Conservation (phyloP, 1,140 invertebrate genomes). For the Dryas iulia region DNA sequence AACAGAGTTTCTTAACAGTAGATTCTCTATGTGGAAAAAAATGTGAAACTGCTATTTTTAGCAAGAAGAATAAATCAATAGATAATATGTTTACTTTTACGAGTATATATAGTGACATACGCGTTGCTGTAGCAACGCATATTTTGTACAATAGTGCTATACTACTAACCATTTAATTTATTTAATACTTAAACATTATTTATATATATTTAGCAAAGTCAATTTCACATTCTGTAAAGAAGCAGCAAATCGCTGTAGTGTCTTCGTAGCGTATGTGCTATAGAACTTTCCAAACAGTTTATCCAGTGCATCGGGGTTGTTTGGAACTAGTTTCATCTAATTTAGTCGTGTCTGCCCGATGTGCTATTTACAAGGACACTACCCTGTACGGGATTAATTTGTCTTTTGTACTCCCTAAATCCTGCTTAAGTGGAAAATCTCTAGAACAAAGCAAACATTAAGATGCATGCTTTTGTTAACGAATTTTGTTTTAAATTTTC, state of each 20-base stretch:
- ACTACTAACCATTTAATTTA: too few relatives aligned
- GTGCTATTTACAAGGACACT: slow-evolving; percentile 19
- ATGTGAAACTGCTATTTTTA: too few relatives aligned
- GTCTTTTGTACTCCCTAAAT: slow-evolving; percentile 13
- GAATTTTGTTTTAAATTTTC: not conserved
- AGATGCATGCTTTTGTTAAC: not conserved
- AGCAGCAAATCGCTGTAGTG: not conserved
- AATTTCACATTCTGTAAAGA: not conserved
- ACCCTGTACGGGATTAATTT: slow-evolving; percentile 9
- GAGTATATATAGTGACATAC: too few relatives aligned
- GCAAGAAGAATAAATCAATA: too few relatives aligned
- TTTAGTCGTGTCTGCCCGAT: slow-evolving; percentile 17
- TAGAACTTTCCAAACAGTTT: slow-evolving; percentile 18
- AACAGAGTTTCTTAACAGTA: too few relatives aligned
- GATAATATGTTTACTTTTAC: too few relatives aligned
- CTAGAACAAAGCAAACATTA: not conserved
- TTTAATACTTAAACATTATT: too few relatives aligned
- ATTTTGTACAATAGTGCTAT: too few relatives aligned
- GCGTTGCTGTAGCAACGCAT: too few relatives aligned
- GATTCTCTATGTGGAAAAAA: too few relatives aligned
- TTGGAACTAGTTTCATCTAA: slow-evolving; percentile 17
- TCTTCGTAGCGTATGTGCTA: slow-evolving; percentile 9
- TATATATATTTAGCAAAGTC: not conserved
- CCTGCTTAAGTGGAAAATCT: not conserved
- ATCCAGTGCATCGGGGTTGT: slow-evolving; percentile 13